Base-by-base conservation (phyloP, 2,797 vertebrate species). In the Ctenochaetus hawaiiensis region DNA sequence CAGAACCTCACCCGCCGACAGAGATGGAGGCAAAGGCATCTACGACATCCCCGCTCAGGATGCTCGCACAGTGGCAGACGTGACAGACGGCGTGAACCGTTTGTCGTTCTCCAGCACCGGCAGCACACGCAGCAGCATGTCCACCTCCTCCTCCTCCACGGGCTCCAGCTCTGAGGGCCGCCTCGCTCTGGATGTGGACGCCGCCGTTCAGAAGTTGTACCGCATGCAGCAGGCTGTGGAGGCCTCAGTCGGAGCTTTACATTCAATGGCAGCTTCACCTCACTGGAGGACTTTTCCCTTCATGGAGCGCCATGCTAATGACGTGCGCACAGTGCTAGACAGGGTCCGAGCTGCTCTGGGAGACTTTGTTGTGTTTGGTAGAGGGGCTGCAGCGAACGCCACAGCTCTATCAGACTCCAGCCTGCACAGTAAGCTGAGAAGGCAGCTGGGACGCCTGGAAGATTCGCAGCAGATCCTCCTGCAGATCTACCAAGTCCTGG, bases 101-200 rank as follows among this genome's bases (percentile, higher is more conserved):
- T 87, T 99, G 64, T 99, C 98, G 0, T 96, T 99, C 92, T 99
- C 98, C 80, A 99, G 97, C 82, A 98, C 97, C 0, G 97, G 97
- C 85, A 98, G 97, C 91, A 96, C 97, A 0, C 94, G 97, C 79
- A 98, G 97, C 87, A 99, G 97, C 90, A 99, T 99, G 98, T 99
- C 97, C 76, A 99, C 97, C 0, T 99, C 97, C 5, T 99, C 97
- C 57, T 97, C 98, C 0, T 96, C 97, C 1, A 95, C 96, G 1
- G 92, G 95, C 59, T 95, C 96, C n/a, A 76, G 91, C 2, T 87
- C 95, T 0, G 96, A 97, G 85, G 96, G 96, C 23, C 96, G 96
- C 72, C 95, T 96, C 58, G 89, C 70, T 47, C 90, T 97, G 78
- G 97, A 97, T 48, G 91, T 96, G 44, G 97, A 99, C 86, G 91